Percentiles rank a stretch among this genome's conserved stretches.
phyloP scores from a whole-genome alignment of 2,888 invertebrate species.

The Anarsia innoxiella region DNA sequence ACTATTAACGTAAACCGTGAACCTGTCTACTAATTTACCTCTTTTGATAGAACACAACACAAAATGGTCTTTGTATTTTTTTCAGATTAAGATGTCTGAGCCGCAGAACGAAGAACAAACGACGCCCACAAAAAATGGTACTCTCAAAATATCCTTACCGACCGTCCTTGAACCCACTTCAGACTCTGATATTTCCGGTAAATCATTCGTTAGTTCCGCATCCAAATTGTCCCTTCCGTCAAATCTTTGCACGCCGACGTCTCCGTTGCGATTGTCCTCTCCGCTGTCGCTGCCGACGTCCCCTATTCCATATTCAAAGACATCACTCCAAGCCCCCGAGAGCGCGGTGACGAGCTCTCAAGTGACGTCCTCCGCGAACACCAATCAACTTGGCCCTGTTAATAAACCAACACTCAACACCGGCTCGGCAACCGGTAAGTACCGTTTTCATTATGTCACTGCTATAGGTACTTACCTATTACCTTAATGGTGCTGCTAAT shows the following conservation, averaged over 20 bases:
- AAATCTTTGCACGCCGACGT: slow-evolving; percentile 56
- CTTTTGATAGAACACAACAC: too few relatives aligned
- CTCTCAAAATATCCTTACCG: slow-evolving; percentile 49
- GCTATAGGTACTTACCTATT: too few relatives aligned
- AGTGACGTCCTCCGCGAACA: slow-evolving; percentile 20
- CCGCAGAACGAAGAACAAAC: slow-evolving; percentile 33
- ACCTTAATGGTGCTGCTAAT: too few relatives aligned
- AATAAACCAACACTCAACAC: slow-evolving; percentile 34
- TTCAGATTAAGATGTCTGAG: slow-evolving; percentile 53
- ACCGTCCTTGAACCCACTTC: slow-evolving; percentile 55
- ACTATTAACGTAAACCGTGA: too few relatives aligned
- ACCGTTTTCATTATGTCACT: not conserved
- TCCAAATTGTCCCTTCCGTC: slow-evolving; percentile 59
- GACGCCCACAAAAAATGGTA: slow-evolving; percentile 32
- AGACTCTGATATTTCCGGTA: slow-evolving; percentile 30
- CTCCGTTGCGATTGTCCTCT: slow-evolving; percentile 50
- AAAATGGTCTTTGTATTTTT: too few relatives aligned
- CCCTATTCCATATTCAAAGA: slow-evolving; percentile 47
- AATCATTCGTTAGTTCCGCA: slow-evolving; percentile 46
- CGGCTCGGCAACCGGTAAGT: slow-evolving; percentile 65
- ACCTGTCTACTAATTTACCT: too few relatives aligned
- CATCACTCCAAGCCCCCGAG: slow-evolving; percentile 30
- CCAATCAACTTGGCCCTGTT: slow-evolving; percentile 26
- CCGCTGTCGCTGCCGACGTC: slow-evolving; percentile 56
- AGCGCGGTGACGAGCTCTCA: slow-evolving; percentile 38